phyloP scores from a whole-genome alignment of 2,888 invertebrate species.

The Bimastos eiseni region DNA sequence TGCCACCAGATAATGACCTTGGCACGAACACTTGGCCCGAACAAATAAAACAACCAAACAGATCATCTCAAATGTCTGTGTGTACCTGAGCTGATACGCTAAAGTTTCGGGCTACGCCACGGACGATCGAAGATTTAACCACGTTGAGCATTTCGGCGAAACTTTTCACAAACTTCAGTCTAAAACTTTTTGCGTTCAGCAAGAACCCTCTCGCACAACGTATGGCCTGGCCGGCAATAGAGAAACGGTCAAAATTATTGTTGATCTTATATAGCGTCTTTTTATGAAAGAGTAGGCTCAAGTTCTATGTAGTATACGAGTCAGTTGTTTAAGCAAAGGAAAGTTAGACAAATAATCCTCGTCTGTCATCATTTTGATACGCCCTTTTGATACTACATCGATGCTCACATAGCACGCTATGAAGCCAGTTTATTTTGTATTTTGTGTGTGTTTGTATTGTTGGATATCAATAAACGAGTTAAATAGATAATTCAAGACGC shows the following conservation, averaged over 20 bases:
- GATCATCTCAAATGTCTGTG: not conserved
- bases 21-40: not conserved
- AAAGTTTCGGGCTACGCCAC: not conserved
- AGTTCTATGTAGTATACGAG: not conserved
- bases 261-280: not conserved
- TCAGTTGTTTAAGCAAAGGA: too few relatives aligned
- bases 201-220: not conserved
- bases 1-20: conserved; percentile 1
- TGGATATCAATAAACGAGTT: too few relatives aligned
- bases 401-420: too few relatives aligned
- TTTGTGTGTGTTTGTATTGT: too few relatives aligned
- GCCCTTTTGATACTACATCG: too few relatives aligned
- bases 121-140: not conserved
- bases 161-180: not conserved
- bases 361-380: too few relatives aligned
- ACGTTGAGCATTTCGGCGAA: not conserved
- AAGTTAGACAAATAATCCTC: too few relatives aligned
- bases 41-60: not conserved
- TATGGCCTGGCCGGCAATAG: not conserved
- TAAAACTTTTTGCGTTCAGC: not conserved
- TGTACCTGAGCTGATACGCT: conserved; percentile 13
- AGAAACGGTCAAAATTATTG: not conserved
- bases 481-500: too few relatives aligned
- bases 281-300: not conserved
- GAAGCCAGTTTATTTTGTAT: too few relatives aligned